phyloP scores from a whole-genome alignment of 1,140 invertebrate species.

The Liolophura sinensis region DNA sequence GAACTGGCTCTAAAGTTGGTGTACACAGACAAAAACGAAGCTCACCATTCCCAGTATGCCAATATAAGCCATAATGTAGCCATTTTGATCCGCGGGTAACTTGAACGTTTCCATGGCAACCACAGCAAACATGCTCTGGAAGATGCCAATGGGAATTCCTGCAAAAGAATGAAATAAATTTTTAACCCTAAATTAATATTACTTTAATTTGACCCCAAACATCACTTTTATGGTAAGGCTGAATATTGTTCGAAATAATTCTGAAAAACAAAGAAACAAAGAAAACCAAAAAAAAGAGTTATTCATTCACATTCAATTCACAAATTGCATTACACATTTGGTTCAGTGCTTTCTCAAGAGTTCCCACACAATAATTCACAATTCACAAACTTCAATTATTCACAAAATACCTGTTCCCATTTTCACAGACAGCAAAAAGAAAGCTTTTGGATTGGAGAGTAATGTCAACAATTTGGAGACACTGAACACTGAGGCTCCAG shows the following conservation, averaged over 20 bases:
- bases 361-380: neutral
- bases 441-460: constrained; percentile 34
- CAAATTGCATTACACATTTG: neutral
- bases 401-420: constrained; percentile 39
- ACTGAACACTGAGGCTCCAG: constrained; percentile 27
- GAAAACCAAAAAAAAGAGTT: neutral
- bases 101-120: constrained; percentile 51
- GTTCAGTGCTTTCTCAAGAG: neutral
- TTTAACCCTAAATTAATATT: too few relatives aligned
- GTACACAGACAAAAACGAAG: too few relatives aligned
- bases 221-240: too few relatives aligned
- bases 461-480: constrained; percentile 35
- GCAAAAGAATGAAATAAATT: constrained; percentile 11
- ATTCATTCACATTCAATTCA: neutral
- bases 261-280: too few relatives aligned
- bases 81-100: constrained; percentile 50
- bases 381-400: neutral
- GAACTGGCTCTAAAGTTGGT: too few relatives aligned
- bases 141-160: constrained; percentile 53
- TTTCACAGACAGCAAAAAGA: constrained; percentile 37
- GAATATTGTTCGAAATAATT: too few relatives aligned
- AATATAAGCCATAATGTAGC: constrained; percentile 53
- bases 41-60: constrained; percentile 51
- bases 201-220: too few relatives aligned
- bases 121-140: constrained; percentile 53